phyloP scores from a whole-genome alignment of 2,113 vertebrate genomes.

The Solenodon paradoxus region DNA sequence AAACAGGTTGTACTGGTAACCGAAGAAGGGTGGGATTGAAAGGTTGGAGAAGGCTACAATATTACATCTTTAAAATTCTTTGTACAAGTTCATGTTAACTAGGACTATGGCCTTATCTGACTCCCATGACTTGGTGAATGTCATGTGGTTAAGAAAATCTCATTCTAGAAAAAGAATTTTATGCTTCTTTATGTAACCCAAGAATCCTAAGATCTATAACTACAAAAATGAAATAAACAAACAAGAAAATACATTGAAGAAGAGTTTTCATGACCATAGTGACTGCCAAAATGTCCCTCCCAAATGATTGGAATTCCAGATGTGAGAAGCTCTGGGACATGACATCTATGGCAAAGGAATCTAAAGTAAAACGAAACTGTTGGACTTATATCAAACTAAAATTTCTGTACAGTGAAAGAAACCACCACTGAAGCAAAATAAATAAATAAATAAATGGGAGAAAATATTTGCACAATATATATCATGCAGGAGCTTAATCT shows the following conservation, averaged over 20 bases:
- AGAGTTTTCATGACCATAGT: background rate
- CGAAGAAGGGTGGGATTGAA: background rate
- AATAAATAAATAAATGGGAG: too few species aligned
- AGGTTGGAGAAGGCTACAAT: background rate
- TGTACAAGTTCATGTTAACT: background rate
- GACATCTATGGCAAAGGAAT: too few species aligned
- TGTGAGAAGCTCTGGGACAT: too few species aligned
- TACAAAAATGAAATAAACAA: background rate
- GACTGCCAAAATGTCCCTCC: background rate
- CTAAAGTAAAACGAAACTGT: too few species aligned
- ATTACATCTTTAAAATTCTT: background rate
- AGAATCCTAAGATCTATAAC: background rate
- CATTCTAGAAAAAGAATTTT: background rate
- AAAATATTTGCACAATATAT: too few species aligned
- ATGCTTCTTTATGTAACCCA: background rate
- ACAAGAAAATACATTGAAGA: background rate
- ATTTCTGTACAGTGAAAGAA: too few species aligned
- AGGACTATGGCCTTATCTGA: background rate
- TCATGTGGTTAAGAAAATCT: background rate
- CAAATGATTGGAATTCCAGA: background rate
- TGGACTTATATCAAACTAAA: too few species aligned
- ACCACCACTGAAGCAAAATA: too few species aligned
- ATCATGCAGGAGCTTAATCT: too few species aligned
- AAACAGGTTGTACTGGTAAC: background rate
- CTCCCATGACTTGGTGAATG: background rate